Percentiles rank a stretch among this genome's conserved stretches.
phyloP scores from a whole-genome alignment of 1,140 invertebrate species.

The Atopsyche davidsoni region DNA sequence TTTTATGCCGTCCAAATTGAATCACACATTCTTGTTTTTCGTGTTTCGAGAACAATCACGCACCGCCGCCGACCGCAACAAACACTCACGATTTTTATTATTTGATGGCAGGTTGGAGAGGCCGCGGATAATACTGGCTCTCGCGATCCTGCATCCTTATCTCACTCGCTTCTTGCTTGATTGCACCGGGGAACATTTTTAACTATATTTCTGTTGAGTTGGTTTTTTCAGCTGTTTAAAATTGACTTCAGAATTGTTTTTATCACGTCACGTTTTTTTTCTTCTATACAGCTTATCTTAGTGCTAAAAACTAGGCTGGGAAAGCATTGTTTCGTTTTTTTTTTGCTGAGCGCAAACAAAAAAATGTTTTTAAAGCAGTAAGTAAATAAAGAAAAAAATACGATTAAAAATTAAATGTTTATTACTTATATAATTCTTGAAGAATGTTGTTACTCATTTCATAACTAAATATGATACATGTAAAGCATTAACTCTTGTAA shows the following conservation, averaged over 20 bases:
- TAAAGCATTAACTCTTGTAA: background rate
- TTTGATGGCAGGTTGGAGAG: background rate
- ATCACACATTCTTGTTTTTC: conserved; percentile 5
- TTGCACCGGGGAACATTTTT: background rate
- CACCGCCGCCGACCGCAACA: conserved; percentile 7
- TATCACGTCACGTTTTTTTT: no score
- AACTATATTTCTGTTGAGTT: background rate
- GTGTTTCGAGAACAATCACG: background rate
- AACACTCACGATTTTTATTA: conserved; percentile 9
- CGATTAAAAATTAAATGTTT: background rate
- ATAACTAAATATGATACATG: background rate
- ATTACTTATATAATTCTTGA: background rate
- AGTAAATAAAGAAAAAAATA: no score
- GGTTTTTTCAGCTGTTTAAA: background rate
- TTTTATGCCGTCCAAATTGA: no score
- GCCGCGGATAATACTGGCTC: background rate
- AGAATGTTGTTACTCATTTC: background rate
- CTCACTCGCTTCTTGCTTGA: background rate
- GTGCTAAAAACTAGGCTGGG: no score
- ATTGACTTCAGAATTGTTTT: no score
- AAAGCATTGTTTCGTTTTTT: no score
- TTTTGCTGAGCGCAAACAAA: no score
- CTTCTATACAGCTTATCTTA: no score
- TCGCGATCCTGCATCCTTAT: background rate
- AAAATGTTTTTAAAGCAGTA: no score